phyloP scores from a whole-genome alignment of 1,140 invertebrate genomes.

The Hyles euphorbiae region DNA sequence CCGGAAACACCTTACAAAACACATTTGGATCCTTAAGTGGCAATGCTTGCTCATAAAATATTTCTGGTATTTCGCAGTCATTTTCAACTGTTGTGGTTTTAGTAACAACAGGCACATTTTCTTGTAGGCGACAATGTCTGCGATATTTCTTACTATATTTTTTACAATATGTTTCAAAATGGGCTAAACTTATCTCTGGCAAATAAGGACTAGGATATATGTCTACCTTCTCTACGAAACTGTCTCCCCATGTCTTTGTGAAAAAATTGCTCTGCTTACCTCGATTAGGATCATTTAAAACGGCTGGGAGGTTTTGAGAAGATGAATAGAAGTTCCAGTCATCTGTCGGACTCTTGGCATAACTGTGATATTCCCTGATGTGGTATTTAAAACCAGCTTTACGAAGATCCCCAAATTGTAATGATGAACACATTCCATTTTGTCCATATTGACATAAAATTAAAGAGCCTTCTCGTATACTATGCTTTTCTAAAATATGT shows the following conservation, averaged over 20 bases:
- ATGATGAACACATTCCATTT: conserved; percentile 89
- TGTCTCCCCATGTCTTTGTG: conserved; percentile 98
- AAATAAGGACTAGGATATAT: conserved; percentile 88
- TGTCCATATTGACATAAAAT: conserved; percentile 93
- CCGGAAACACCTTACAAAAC: conserved; percentile 92
- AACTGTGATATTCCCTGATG: conserved; percentile 86
- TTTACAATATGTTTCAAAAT: conserved; percentile 93
- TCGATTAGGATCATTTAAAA: conserved; percentile 95
- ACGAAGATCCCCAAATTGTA: conserved; percentile 92
- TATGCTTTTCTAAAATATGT: conserved; percentile 89
- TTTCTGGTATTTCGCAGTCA: conserved; percentile 82
- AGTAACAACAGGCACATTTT: conserved; percentile 52
- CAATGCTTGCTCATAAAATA: conserved; percentile 91
- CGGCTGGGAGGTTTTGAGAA: conserved; percentile 95
- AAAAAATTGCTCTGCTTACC: conserved; percentile 95
- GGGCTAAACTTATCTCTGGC: conserved; percentile 87
- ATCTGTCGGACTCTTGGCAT: conserved; percentile 75
- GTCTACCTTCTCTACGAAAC: conserved; percentile 88
- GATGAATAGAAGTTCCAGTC: conserved; percentile 88
- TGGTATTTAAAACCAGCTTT: conserved; percentile 93
- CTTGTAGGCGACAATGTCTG: conserved; percentile 75
- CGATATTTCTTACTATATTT: conserved; percentile 81
- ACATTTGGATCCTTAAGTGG: conserved; percentile 88
- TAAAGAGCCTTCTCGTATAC: conserved; percentile 91
- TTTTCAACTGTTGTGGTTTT: conserved; percentile 57